phyloP scores from a whole-genome alignment of 2,113 vertebrate genomes.

The Neodontobutis hainanensis region DNA sequence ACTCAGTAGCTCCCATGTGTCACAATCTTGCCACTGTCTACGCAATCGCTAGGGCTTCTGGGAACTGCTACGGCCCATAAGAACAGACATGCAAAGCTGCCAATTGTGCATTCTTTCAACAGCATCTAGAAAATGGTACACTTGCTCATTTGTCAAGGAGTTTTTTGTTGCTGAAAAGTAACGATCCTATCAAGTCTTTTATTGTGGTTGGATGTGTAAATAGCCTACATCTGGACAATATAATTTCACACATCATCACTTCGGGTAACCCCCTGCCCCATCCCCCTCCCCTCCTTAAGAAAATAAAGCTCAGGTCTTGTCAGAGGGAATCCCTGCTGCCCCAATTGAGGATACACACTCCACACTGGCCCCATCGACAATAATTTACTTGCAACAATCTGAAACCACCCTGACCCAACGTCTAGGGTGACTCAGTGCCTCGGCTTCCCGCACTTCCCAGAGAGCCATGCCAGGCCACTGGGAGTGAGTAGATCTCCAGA shows the following conservation, averaged over 20 bases:
- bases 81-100: slow-evolving; percentile 24
- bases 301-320: slow-evolving; percentile 71
- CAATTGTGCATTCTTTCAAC: slow-evolving; percentile 37
- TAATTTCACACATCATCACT: slow-evolving; percentile 71
- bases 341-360: slow-evolving; percentile 71
- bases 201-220: slow-evolving; percentile 56
- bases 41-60: slow-evolving; percentile 63
- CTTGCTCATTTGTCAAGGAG: not conserved
- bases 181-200: slow-evolving; percentile 4
- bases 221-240: slow-evolving; percentile 68
- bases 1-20: slow-evolving; percentile 72
- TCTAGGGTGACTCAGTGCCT: slow-evolving; percentile 71
- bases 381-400: slow-evolving; percentile 60
- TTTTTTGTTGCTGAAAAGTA: slow-evolving; percentile 2
- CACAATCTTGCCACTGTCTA: slow-evolving; percentile 41
- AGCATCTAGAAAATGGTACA: not conserved
- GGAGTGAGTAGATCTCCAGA: slow-evolving; percentile 64
- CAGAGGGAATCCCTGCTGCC: slow-evolving; percentile 74
- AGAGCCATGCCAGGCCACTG: slow-evolving; percentile 62
- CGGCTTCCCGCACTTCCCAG: slow-evolving; percentile 72
- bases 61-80: slow-evolving; percentile 61
- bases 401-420: slow-evolving; percentile 65
- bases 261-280: slow-evolving; percentile 14
- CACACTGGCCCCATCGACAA: slow-evolving; percentile 52
- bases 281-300: slow-evolving; percentile 22